Conservation (phyloP, 2,888 invertebrate species). For the Ichneumoninae sp. region DNA sequence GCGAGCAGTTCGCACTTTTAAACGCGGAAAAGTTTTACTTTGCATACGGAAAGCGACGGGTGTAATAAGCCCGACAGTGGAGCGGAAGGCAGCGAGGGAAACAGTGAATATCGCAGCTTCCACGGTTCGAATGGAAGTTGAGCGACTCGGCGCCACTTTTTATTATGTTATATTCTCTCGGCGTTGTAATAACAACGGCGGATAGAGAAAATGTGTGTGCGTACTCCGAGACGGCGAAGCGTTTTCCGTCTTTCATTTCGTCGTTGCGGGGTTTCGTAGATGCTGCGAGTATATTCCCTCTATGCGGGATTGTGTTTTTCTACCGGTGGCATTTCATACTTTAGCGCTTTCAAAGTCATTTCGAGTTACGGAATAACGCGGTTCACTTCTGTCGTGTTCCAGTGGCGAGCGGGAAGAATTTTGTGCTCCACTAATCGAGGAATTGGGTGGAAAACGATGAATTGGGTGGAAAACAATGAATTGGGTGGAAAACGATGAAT, state of each 20-base stretch:
- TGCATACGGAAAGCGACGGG: slow-evolving; percentile 63
- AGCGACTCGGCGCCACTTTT: not conserved
- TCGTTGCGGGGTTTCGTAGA: not conserved
- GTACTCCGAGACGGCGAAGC: not conserved
- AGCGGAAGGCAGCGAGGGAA: not conserved
- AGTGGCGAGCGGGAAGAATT: not conserved
- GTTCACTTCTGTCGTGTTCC: not conserved
- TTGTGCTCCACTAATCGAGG: not conserved
- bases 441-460: too few relatives aligned
- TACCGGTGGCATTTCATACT: slow-evolving; percentile 12
- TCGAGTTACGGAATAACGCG: not conserved
- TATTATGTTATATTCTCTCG: slow-evolving; percentile 22
- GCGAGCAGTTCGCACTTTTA: not conserved
- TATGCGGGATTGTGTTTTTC: not conserved
- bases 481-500: too few relatives aligned
- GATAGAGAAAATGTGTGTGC: not conserved
- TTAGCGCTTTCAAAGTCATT: slow-evolving; percentile 3
- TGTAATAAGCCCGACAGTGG: slow-evolving; percentile 55
- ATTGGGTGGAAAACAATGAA: too few relatives aligned
- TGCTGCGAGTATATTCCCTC: not conserved
- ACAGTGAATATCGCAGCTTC: slow-evolving; percentile 9
- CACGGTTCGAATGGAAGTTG: not conserved
- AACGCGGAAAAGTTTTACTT: slow-evolving; percentile 63
- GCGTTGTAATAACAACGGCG: not conserved
- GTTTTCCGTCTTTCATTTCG: slow-evolving; percentile 5